Percentiles rank a stretch among this genome's conserved stretches.
Conservation (phyloP, 1,140 invertebrate species). For the Planococcus citri region DNA sequence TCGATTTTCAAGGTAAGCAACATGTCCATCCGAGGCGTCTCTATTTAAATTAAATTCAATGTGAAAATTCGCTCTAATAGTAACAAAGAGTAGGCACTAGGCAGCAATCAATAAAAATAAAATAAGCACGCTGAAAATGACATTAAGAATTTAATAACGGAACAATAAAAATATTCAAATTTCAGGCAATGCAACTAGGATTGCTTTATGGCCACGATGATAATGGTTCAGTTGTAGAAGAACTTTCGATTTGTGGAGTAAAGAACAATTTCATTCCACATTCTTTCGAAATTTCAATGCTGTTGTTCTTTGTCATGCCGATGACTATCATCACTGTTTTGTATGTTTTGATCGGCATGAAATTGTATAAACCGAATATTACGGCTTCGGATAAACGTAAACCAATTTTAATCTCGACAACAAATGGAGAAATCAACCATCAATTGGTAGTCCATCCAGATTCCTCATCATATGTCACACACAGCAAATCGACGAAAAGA, state of each 20-base stretch:
- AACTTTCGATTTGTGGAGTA: constrained; percentile 19
- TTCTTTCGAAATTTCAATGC: constrained; percentile 69
- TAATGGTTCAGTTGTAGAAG: constrained; percentile 31
- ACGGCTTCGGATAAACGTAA: neutral
- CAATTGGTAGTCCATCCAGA: constrained; percentile 24
- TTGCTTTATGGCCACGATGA: constrained; percentile 39
- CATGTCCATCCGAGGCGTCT: too few relatives aligned
- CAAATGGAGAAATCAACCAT: constrained; percentile 34
- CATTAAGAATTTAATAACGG: too few relatives aligned
- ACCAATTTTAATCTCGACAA: constrained; percentile 48
- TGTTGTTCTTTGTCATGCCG: constrained; percentile 73
- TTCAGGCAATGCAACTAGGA: constrained; percentile 57
- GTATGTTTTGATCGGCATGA: constrained; percentile 65
- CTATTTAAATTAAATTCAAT: too few relatives aligned
- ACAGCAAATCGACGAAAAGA: constrained; percentile 27
- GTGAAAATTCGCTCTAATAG: too few relatives aligned
- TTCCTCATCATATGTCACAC: constrained; percentile 19
- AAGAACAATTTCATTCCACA: constrained; percentile 36
- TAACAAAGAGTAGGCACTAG: too few relatives aligned
- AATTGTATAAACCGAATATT: neutral
- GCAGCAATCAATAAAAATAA: too few relatives aligned
- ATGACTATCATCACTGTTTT: constrained; percentile 76
- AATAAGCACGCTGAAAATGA: too few relatives aligned
- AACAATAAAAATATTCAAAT: too few relatives aligned
- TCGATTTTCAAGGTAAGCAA: too few relatives aligned